Percentiles rank a stretch among this genome's conserved stretches.
These are phyloP conservation scores for Bruchidius siliquastri DNA, from an alignment of 2,888 invertebrate species.

Conservation along the genomic window DNA sequence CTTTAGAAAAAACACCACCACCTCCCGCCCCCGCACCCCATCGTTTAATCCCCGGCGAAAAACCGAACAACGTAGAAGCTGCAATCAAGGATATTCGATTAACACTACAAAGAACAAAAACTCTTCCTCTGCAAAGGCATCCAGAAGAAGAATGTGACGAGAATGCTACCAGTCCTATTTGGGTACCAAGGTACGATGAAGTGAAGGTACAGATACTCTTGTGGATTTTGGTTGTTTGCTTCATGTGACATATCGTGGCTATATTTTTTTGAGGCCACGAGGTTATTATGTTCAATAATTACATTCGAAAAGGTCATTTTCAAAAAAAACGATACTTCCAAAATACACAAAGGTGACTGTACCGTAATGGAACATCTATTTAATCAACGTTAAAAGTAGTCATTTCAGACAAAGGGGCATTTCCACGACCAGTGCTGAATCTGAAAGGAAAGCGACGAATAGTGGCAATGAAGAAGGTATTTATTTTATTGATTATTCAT, in stretches of 20 bases:
- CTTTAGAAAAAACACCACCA: constrained; percentile 58
- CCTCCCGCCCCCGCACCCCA: constrained; percentile 74
- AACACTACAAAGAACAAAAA: constrained; percentile 69
- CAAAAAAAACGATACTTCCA: not conserved
- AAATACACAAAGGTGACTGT: not conserved
- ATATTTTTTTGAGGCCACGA: too few species aligned
- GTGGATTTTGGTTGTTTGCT: constrained; percentile 4
- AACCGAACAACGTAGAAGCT: constrained; percentile 51
- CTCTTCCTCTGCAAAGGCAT: constrained; percentile 53
- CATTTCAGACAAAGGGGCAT: constrained; percentile 55
- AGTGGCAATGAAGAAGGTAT: constrained; percentile 59
- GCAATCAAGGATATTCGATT: constrained; percentile 81
- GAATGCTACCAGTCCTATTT: constrained; percentile 60
- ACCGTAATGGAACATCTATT: constrained; percentile 6
- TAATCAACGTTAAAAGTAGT: constrained; percentile 26
- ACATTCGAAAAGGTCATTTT: too few species aligned
- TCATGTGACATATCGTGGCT: not conserved
- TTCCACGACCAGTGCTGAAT: constrained; percentile 53
- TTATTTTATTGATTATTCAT: constrained; percentile 4
- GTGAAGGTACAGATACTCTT: constrained; percentile 8
- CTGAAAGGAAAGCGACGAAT: constrained; percentile 58
- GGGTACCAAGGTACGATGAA: constrained; percentile 59
- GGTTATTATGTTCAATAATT: too few species aligned
- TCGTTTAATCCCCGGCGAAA: constrained; percentile 49
- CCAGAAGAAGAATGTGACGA: constrained; percentile 45